Percentiles rank a stretch among this genome's conserved stretches.
phyloP scores from a whole-genome alignment of 2,888 invertebrate genomes.

The Drosophila histrio region DNA sequence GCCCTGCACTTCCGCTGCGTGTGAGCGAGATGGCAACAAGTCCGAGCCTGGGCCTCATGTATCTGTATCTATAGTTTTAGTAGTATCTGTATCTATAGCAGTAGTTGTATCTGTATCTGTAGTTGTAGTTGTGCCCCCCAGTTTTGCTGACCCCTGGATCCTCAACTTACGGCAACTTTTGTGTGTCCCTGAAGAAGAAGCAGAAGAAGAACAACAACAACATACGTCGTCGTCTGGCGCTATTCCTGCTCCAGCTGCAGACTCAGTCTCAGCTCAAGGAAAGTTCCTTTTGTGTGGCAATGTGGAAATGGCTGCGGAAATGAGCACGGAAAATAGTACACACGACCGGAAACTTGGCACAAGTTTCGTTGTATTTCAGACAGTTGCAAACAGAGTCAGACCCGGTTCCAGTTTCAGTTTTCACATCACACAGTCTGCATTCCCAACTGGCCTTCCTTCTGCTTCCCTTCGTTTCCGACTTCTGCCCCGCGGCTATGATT shows the following conservation, averaged over 20 bases:
- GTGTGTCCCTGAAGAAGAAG: conserved; percentile 34
- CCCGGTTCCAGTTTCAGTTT: conserved; percentile 21
- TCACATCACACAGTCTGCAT: conserved; percentile 12
- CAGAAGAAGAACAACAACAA: conserved; percentile 45
- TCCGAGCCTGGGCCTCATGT: conserved; percentile 5
- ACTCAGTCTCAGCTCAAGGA: conserved; percentile 34
- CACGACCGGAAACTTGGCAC: conserved; percentile 77
- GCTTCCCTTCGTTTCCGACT: conserved; percentile 7
- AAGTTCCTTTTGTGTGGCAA: conserved; percentile 59
- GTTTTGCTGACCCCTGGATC: conserved; percentile 6
- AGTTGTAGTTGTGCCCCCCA: conserved; percentile 9
- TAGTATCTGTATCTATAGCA: conserved; percentile 6
- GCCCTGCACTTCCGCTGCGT: conserved; percentile 42
- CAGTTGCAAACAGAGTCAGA: conserved; percentile 62
- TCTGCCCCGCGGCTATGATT: conserved; percentile 69
- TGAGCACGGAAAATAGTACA: conserved; percentile 80
- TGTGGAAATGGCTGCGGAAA: conserved; percentile 76
- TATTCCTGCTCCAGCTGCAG: conserved; percentile 15
- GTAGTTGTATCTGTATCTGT: conserved; percentile 15
- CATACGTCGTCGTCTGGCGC: conserved; percentile 37
- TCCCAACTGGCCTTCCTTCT: conserved; percentile 5
- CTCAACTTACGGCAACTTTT: conserved; percentile 61
- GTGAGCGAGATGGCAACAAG: conserved; percentile 26
- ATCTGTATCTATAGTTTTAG: conserved; percentile 1
- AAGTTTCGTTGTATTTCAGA: conserved; percentile 75